These are phyloP conservation scores for Cydia splendana DNA, from an alignment of 1,140 invertebrate genomes.

Conservation along the genomic window DNA sequence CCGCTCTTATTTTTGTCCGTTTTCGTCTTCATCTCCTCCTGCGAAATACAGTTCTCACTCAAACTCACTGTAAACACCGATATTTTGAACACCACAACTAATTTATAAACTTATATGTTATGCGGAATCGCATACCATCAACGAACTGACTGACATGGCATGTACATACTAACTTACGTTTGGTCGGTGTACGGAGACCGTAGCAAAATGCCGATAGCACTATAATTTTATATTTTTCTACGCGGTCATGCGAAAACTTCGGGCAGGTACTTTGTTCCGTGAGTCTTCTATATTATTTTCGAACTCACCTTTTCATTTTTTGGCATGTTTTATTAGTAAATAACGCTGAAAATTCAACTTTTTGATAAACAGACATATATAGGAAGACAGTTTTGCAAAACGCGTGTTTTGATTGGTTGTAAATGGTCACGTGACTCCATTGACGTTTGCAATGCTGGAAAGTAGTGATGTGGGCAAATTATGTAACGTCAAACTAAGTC, in stretches of 20 bases:
- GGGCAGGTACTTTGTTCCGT: slow-evolving; percentile 12
- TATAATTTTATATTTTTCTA: slow-evolving; percentile 40
- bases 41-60: slow-evolving; percentile 60
- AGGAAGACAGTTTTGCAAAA: slow-evolving; percentile 54
- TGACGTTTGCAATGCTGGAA: slow-evolving; percentile 49
- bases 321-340: slow-evolving; percentile 61
- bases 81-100: slow-evolving; percentile 59
- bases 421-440: slow-evolving; percentile 57
- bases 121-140: slow-evolving; percentile 70
- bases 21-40: slow-evolving; percentile 77
- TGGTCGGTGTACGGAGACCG: slow-evolving; percentile 54
- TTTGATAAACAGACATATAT: slow-evolving; percentile 47
- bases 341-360: slow-evolving; percentile 62
- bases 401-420: slow-evolving; percentile 50
- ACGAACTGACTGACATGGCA: slow-evolving; percentile 72
- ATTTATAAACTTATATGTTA: slow-evolving; percentile 70
- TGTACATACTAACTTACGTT: slow-evolving; percentile 52
- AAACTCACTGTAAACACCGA: slow-evolving; percentile 64
- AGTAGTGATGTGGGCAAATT: slow-evolving; percentile 41
- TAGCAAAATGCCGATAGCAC: slow-evolving; percentile 60
- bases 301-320: slow-evolving; percentile 67
- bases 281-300: slow-evolving; percentile 35
- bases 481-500: background rate
- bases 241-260: slow-evolving; percentile 1
- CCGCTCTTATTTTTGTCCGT: slow-evolving; percentile 72